phyloP scores from a whole-genome alignment of 1,140 invertebrate genomes.

The Drosophila nannoptera region DNA sequence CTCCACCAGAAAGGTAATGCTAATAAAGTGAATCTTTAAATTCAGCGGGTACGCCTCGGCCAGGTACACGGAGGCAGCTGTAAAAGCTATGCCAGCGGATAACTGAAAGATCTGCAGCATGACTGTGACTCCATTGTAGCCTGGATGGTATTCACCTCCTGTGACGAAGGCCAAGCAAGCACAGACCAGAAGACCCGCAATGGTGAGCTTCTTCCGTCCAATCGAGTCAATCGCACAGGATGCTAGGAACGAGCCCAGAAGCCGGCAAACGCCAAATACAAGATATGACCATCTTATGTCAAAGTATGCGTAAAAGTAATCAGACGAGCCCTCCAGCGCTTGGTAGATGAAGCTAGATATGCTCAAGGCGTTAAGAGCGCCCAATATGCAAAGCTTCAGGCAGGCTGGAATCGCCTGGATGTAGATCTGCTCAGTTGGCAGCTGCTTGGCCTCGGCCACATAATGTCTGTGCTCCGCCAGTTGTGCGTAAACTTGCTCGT shows the following conservation, averaged over 20 bases:
- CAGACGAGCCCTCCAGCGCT: not conserved
- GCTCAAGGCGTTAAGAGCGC: slow-evolving; percentile 48
- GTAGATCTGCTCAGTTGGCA: slow-evolving; percentile 30
- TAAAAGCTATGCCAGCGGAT: slow-evolving; percentile 45
- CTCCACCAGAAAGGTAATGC: slow-evolving; percentile 45
- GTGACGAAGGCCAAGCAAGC: slow-evolving; percentile 21
- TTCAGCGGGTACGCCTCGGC: slow-evolving; percentile 53
- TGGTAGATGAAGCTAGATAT: slow-evolving; percentile 24
- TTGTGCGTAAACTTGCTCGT: slow-evolving; percentile 34
- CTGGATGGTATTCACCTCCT: not conserved
- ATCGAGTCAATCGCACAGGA: slow-evolving; percentile 26
- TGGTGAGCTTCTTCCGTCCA: slow-evolving; percentile 43
- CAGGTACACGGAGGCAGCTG: slow-evolving; percentile 46
- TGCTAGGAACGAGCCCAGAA: slow-evolving; percentile 24
- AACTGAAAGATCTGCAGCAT: slow-evolving; percentile 40
- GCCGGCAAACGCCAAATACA: slow-evolving; percentile 27
- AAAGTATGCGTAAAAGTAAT: not conserved
- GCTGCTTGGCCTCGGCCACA: slow-evolving; percentile 37
- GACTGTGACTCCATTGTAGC: not conserved
- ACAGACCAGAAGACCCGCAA: slow-evolving; percentile 30
- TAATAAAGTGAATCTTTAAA: slow-evolving; percentile 52
- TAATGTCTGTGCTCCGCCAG: slow-evolving; percentile 58
- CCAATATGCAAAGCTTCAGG: slow-evolving; percentile 25
- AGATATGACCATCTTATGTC: not conserved
- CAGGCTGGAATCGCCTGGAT: slow-evolving; percentile 34